Base-by-base conservation (phyloP, 2,113 vertebrate genomes). In the Crotalus tigris region DNA sequence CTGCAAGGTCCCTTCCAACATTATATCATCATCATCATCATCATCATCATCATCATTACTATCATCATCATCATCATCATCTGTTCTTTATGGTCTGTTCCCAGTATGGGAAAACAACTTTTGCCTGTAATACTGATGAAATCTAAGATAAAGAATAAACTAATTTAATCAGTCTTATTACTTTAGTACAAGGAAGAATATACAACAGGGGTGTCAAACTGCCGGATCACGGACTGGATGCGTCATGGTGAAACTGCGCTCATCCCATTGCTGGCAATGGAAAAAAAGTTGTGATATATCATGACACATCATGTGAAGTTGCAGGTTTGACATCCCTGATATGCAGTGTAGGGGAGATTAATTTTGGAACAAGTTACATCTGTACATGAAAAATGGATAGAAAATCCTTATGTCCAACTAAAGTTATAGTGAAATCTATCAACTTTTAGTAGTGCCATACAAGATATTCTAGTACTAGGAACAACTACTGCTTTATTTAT, bases 91-190 rank as follows among this genome's bases (percentile, higher is more conserved):
- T 46, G 88, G 94, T 39, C 12, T 26, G 46, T 61, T 87, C 92
- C 59, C 46, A 6, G 44, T 0, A 95, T 33, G 93, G 19, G 15
- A 92, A 95, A 95, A 91, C 24, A 93, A 17, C 91, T 92, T 93
- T 53, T 91, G 55, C 26, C 49, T 46, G 19, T 15, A 86, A 93
- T 93, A 95, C 94, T 87, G 39, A 86, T 53, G 55, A 24, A 44
- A 24, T 90, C 29, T 39, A 86, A 58, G 53, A 90, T 59, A 85
- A 33, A n/a, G n/a, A 75, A 86, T 23, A n/a, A 49, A 51, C 39
- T 57, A 92, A 55, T 12, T 23, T 10, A 69, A 91, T 58, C 39
- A 87, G 46, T 39, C 3, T 26, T 85, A n/a, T 87, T 61, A 92
- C 15, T 53, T 9, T 13, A 85, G 15, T 46, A 2, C 39, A 86